phyloP scores from a whole-genome alignment of 37 sponge, comb jelly and placozoan genomes.

The Aplysina aerophoba region DNA sequence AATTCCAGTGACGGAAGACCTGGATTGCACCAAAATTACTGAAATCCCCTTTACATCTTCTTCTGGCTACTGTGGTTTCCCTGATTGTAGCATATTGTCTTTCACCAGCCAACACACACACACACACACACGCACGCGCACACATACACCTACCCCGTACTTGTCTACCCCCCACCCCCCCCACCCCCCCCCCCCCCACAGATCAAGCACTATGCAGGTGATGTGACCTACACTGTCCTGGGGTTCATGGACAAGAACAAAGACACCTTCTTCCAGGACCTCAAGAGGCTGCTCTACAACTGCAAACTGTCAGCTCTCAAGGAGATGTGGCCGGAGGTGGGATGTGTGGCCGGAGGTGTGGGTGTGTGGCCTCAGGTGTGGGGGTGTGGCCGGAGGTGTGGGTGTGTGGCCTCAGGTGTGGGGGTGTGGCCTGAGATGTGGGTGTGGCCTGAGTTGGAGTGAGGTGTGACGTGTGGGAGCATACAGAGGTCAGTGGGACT shows the following conservation, averaged over 20 bases:
- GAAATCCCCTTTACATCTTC: too few species aligned
- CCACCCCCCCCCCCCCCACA: background rate
- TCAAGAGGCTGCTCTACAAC: constrained; percentile 83
- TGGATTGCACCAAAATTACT: too few species aligned
- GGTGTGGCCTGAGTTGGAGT: background rate
- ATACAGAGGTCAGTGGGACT: background rate
- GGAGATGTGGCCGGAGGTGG: constrained; percentile 84
- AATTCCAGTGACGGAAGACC: too few species aligned
- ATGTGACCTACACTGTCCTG: constrained; percentile 58
- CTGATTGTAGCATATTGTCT: too few species aligned
- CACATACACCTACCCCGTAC: too few species aligned
- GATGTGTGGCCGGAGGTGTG: background rate
- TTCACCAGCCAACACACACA: too few species aligned
- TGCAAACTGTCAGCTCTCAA: constrained; percentile 58
- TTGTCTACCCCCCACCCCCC: too few species aligned
- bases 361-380: background rate
- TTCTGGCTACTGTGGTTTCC: too few species aligned
- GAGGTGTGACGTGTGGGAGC: background rate
- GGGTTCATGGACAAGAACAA: constrained; percentile 92
- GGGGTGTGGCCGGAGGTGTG: background rate
- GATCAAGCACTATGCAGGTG: constrained; percentile 84
- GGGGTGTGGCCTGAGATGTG: background rate
- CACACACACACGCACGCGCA: too few species aligned
- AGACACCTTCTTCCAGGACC: constrained; percentile 86
- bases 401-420: background rate